Percentiles rank a stretch among this genome's conserved stretches.
Conservation (phyloP, 2,888 invertebrate species). For the Seladonia tumulorum region DNA sequence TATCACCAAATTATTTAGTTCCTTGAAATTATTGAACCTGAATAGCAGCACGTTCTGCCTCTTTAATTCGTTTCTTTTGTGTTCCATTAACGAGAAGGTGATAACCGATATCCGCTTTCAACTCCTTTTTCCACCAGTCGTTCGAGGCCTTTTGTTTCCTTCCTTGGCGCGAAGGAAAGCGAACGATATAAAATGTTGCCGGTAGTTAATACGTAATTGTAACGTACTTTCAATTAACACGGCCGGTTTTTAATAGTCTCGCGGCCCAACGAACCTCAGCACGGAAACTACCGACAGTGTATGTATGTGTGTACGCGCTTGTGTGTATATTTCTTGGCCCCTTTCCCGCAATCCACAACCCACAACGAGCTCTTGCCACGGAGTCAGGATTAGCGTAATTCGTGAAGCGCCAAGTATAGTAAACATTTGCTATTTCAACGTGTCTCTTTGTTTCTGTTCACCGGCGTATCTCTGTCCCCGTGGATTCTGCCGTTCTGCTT, state of each 20-base stretch:
- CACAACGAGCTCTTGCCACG: slow-evolving; percentile 43
- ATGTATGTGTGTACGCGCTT: not conserved
- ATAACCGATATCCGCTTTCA: not conserved
- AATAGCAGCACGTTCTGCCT: not conserved
- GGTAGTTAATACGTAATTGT: not conserved
- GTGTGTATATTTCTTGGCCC: slow-evolving; percentile 33
- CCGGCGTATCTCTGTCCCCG: slow-evolving; percentile 8
- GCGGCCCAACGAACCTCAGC: not conserved
- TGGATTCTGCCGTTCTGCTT: not conserved
- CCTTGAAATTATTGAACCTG: not conserved
- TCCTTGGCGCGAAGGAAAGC: no score
- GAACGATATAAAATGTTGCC: no score
- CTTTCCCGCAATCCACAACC: slow-evolving; percentile 25
- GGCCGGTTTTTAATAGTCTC: slow-evolving; percentile 18
- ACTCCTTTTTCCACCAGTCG: not conserved
- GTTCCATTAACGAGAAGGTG: not conserved
- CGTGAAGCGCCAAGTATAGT: slow-evolving; percentile 66
- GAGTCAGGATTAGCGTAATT: slow-evolving; percentile 73
- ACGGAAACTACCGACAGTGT: not conserved
- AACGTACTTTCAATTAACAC: slow-evolving; percentile 29
- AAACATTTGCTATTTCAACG: slow-evolving; percentile 72
- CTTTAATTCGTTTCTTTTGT: not conserved
- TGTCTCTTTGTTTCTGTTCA: slow-evolving; percentile 33
- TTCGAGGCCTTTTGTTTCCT: not conserved
- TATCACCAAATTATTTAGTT: not conserved